These are phyloP conservation scores for Paramuricea clavata DNA, from an alignment of 92 coral and sea anemone species.

Conservation along the genomic window DNA sequence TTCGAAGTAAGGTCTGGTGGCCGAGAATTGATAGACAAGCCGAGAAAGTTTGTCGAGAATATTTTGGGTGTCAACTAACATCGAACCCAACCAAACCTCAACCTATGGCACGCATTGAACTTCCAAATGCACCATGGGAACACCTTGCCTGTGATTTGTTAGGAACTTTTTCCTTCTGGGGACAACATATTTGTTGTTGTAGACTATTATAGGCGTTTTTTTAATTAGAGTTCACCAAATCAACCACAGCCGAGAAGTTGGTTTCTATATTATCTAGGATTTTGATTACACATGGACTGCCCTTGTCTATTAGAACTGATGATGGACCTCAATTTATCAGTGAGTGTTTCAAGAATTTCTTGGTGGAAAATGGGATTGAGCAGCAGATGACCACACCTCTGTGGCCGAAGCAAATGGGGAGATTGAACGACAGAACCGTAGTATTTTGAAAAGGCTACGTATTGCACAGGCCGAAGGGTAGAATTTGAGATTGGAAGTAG, in stretches of 20 bases:
- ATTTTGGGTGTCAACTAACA: slow-evolving; percentile 29
- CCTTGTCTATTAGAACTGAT: slow-evolving; percentile 55
- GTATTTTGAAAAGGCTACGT: slow-evolving; percentile 64
- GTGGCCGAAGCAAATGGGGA: slow-evolving; percentile 71
- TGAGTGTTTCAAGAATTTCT: slow-evolving; percentile 21
- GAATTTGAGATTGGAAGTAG: slow-evolving; percentile 47
- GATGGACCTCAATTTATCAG: slow-evolving; percentile 64
- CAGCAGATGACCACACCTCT: slow-evolving; percentile 50
- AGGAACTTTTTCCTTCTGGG: slow-evolving; percentile 47
- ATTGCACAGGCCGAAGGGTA: slow-evolving; percentile 54
- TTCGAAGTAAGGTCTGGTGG: slow-evolving; percentile 70
- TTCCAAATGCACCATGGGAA: slow-evolving; percentile 64
- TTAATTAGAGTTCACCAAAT: slow-evolving; percentile 47
- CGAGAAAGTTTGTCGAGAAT: slow-evolving; percentile 48
- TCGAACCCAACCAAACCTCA: background rate
- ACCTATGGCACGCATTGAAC: slow-evolving; percentile 1
- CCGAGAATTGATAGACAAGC: slow-evolving; percentile 58
- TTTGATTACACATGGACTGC: slow-evolving; percentile 59
- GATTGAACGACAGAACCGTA: slow-evolving; percentile 62
- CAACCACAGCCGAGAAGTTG: slow-evolving; percentile 10
- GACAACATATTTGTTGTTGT: slow-evolving; percentile 38
- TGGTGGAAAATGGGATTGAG: slow-evolving; percentile 51
- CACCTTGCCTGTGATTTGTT: slow-evolving; percentile 52
- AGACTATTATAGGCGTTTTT: slow-evolving; percentile 66
- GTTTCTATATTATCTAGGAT: slow-evolving; percentile 32